Percentiles rank a stretch among this genome's conserved stretches.
Conservation (phyloP, 2,113 vertebrate genomes). For the Ctenodactylus gundi region DNA sequence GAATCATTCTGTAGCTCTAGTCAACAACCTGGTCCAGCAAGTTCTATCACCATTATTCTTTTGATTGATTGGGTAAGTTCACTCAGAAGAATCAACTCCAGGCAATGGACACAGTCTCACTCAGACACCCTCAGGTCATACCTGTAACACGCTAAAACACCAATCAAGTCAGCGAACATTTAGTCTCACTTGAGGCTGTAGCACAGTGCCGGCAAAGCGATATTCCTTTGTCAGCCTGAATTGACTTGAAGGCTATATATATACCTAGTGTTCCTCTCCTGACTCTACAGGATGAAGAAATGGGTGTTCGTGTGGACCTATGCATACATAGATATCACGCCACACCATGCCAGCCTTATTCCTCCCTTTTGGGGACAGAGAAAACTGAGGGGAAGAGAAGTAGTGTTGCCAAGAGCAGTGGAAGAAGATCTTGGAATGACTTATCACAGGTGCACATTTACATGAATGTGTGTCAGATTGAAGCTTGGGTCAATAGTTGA, state of each 20-base stretch:
- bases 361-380: neutral
- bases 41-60: constrained; percentile 34
- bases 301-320: neutral
- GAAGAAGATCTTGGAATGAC: neutral
- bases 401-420: neutral
- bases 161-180: constrained; percentile 25
- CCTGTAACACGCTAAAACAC: constrained; percentile 28
- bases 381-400: neutral
- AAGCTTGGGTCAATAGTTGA: constrained; percentile 20
- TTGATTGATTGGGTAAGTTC: constrained; percentile 45
- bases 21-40: neutral
- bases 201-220: neutral
- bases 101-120: neutral
- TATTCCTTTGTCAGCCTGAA: neutral
- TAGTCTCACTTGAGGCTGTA: neutral
- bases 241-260: neutral
- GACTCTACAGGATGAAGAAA: neutral
- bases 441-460: neutral
- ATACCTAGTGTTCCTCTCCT: neutral
- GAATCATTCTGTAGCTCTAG: constrained; percentile 19
- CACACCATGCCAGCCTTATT: neutral
- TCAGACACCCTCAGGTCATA: neutral
- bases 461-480: neutral
- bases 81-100: constrained; percentile 14
- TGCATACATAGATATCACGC: neutral